phyloP scores from a whole-genome alignment of 2,113 vertebrate genomes.

The Emydura subglobosa region DNA sequence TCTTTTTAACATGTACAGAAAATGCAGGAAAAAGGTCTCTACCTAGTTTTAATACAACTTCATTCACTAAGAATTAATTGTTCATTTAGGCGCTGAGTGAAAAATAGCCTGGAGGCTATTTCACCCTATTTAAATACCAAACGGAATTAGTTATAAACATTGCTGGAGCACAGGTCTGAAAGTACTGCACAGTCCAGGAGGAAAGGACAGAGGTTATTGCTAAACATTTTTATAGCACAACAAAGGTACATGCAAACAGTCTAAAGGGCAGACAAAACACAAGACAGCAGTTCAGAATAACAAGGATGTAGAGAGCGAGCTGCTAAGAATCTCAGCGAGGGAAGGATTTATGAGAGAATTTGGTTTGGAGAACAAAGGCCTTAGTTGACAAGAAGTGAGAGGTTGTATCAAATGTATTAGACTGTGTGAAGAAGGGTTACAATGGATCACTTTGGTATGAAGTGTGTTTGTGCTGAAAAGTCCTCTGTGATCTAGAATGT shows the following conservation, averaged over 20 bases:
- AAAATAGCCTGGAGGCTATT: slow-evolving; percentile 48
- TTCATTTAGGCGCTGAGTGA: slow-evolving; percentile 51
- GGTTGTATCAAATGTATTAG: fast-evolving
- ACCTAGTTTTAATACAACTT: slow-evolving; percentile 26
- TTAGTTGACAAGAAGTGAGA: fast-evolving
- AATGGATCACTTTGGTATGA: not conserved
- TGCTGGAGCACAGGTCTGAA: not conserved
- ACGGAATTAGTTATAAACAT: slow-evolving; percentile 45
- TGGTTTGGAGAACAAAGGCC: not conserved
- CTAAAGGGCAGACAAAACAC: not conserved
- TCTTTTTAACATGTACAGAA: not conserved
- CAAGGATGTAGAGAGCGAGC: not conserved
- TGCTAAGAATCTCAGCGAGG: not conserved
- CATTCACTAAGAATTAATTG: slow-evolving; percentile 52
- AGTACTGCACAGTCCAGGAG: slow-evolving; percentile 42
- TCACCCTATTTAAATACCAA: not conserved
- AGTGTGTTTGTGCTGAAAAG: not conserved
- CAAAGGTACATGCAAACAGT: slow-evolving; percentile 27
- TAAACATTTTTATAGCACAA: slow-evolving; percentile 47
- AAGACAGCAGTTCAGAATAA: not conserved
- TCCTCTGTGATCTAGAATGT: not conserved
- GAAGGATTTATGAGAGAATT: not conserved
- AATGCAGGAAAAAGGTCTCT: slow-evolving; percentile 18
- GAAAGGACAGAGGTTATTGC: slow-evolving; percentile 48
- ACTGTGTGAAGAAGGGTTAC: not conserved